Evolutionary conservation across 2,797 vertebrate genomes (phyloP).

Genomic region (Dicrostonyx torquatus): DNA sequence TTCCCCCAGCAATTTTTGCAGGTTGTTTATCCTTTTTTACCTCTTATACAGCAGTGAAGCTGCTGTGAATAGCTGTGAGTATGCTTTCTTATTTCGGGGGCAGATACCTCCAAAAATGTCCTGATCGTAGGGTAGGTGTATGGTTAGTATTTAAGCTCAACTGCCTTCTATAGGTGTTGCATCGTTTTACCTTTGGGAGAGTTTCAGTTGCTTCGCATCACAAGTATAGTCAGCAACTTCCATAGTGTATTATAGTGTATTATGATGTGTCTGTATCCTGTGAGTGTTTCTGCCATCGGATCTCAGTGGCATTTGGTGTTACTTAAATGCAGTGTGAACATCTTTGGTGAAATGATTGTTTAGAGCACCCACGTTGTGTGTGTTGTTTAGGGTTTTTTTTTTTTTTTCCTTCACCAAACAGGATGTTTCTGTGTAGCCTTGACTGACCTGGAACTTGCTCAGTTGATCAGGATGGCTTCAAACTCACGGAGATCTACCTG

Average conservation of each 20-base stretch:
- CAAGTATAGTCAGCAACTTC: background rate
- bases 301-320: background rate
- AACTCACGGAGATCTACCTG: background rate
- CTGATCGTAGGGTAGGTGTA: background rate
- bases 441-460: background rate
- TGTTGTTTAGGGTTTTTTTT: too few relatives aligned
- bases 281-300: background rate
- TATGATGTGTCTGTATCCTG: background rate
- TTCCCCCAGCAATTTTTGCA: background rate
- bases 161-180: background rate
- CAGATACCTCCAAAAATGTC: background rate
- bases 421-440: background rate
- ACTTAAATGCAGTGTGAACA: background rate
- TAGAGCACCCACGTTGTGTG: background rate
- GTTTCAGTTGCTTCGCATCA: background rate
- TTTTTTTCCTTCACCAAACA: background rate
- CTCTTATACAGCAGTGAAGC: background rate
- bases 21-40: background rate
- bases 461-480: background rate
- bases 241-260: background rate
- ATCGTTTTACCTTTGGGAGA: conserved; percentile 14
- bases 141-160: conserved; percentile 18
- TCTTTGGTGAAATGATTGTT: conserved; percentile 13
- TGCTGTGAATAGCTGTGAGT: background rate
- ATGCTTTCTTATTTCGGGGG: background rate